phyloP scores from a whole-genome alignment of 2,888 invertebrate genomes.

The Isoperla grammatica region DNA sequence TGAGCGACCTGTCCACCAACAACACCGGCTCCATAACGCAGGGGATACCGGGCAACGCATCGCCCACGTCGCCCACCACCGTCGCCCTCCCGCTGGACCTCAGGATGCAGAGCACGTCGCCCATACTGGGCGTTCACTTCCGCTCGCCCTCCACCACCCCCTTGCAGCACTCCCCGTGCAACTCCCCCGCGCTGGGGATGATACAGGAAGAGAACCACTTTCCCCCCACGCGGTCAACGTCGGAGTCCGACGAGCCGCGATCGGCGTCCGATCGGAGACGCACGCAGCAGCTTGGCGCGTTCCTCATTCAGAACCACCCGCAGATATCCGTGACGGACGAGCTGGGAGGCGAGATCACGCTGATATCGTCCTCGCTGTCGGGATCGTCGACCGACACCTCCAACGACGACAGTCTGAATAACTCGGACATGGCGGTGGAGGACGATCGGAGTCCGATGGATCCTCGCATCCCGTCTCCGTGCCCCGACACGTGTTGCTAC shows the following conservation, averaged over 20 bases:
- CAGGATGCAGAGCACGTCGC: constrained; percentile 31
- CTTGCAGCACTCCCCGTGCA: constrained; percentile 42
- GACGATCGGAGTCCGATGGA: constrained; percentile 38
- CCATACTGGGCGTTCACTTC: constrained; percentile 29
- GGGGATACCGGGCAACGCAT: constrained; percentile 53
- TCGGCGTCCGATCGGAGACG: background rate
- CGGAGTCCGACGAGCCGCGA: no score
- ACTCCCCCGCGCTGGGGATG: constrained; percentile 63
- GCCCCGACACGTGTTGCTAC: no score
- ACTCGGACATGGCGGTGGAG: constrained; percentile 35
- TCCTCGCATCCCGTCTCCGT: no score
- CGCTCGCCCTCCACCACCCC: constrained; percentile 47
- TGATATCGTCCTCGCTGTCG: constrained; percentile 64
- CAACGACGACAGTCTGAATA: constrained; percentile 9
- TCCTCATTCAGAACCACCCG: constrained; percentile 50
- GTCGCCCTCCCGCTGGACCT: constrained; percentile 43
- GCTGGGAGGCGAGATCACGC: constrained; percentile 73
- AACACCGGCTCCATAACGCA: constrained; percentile 64
- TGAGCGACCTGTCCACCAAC: constrained; percentile 67
- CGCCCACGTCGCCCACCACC: constrained; percentile 51
- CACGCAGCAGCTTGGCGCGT: background rate
- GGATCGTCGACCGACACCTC: constrained; percentile 62
- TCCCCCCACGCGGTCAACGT: background rate
- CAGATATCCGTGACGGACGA: constrained; percentile 92
- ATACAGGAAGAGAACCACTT: constrained; percentile 63